Base-by-base conservation (phyloP, 2,888 invertebrate species). In the Catotricha subobsoleta region DNA sequence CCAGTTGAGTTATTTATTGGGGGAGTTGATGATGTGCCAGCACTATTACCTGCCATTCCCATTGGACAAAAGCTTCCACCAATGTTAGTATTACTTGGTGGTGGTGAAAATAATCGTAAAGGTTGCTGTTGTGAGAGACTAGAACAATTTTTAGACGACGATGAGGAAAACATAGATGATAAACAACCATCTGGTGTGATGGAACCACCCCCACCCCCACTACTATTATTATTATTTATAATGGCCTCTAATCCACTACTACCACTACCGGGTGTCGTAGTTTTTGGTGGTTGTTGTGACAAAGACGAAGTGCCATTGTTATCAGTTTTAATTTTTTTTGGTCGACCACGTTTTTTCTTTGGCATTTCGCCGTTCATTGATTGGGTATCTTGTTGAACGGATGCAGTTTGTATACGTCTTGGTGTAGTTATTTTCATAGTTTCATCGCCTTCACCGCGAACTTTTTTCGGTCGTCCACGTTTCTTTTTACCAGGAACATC, bases 381-480 rank as follows among this genome's bases (percentile, higher is more conserved):
- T 12, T 29, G 30, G n/a, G 15, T 23, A 2, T 30, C 40, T 25
- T 31, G 23, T n/a, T n/a, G n/a, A n/a, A n/a, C n/a, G 16, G 40
- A 33, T 40, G 23, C 15, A 36, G 15, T 36, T 25, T 36, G 40
- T 30, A 35, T 15, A 15, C 40, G 40, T 48, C 43, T 43, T 43
- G 40, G 47, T 9, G 42, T 30, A 12, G 39, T 43, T 15, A 45
- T 42, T 42, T 46, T 46, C 13, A 44, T 40, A 18, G 20, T 25
- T 13, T 43, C 57, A 69, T 77, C 21, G 71, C 77, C 56, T 74
- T 79, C 54, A 72, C 71, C 49, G 68, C 63, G 55, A 78, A 40
- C 74, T 62, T 87, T 87, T 66, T 86, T 86, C 45, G 87, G 86
- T n/a, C 86, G 66, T 2, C 87, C 87, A n/a, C 86, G 69, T 60